Evolutionary conservation across 2,888 invertebrate species (phyloP).

Genomic region (Watsonalla cultraria): DNA sequence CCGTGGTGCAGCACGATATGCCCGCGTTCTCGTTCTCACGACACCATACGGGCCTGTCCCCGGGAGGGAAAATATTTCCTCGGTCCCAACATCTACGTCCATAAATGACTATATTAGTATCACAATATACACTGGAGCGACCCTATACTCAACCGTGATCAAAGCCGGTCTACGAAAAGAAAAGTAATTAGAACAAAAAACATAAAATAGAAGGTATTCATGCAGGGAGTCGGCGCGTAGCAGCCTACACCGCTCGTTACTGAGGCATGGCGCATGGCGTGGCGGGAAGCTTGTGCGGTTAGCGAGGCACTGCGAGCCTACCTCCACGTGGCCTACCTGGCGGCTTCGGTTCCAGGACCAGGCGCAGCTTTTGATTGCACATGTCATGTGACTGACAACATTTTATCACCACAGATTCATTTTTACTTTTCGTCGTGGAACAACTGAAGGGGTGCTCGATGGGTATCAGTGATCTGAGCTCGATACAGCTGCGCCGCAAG

Average conservation of each 20-base stretch:
- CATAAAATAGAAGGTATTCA: slow-evolving; percentile 48
- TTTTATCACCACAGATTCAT: slow-evolving; percentile 87
- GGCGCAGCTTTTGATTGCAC: slow-evolving; percentile 86
- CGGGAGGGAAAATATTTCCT: slow-evolving; percentile 79
- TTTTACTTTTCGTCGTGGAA: slow-evolving; percentile 85
- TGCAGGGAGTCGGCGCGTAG: slow-evolving; percentile 61
- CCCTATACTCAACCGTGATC: slow-evolving; percentile 53
- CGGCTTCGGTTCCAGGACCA: slow-evolving; percentile 82
- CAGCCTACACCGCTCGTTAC: slow-evolving; percentile 35
- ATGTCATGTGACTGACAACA: slow-evolving; percentile 87
- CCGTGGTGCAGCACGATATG: slow-evolving; percentile 82
- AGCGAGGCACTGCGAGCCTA: slow-evolving; percentile 48
- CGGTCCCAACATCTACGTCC: slow-evolving; percentile 80
- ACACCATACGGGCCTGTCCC: slow-evolving; percentile 80
- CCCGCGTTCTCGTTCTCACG: slow-evolving; percentile 60
- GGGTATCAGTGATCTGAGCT: slow-evolving; percentile 85
- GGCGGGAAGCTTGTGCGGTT: slow-evolving; percentile 31
- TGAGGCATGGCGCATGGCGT: slow-evolving; percentile 3
- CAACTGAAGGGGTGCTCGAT: slow-evolving; percentile 90
- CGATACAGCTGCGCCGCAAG: slow-evolving; percentile 86
- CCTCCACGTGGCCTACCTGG: slow-evolving; percentile 80
- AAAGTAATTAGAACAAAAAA: slow-evolving; percentile 58
- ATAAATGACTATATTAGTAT: slow-evolving; percentile 54
- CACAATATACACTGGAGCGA: slow-evolving; percentile 9
- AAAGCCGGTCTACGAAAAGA: slow-evolving; percentile 66